Evolutionary conservation across 2,888 invertebrate species (phyloP).

Genomic region (Leptothorax acervorum): DNA sequence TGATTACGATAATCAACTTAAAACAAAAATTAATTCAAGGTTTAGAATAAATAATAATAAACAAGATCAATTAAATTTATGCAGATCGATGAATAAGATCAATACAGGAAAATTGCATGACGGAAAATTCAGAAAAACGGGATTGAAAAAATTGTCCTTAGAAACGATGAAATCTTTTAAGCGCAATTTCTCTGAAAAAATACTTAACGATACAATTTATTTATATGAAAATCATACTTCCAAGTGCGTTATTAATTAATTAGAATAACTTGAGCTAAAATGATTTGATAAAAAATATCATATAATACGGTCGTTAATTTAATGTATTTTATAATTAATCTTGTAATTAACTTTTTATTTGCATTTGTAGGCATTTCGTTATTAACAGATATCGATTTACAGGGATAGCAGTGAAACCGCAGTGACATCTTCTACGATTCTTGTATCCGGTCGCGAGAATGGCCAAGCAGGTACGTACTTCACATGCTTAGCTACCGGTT

Average conservation of each 20-base stretch:
- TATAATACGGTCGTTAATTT: background rate
- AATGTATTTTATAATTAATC: constrained; percentile 1
- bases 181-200: constrained; percentile 22
- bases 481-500: constrained; percentile 4
- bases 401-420: constrained; percentile 75
- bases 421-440: constrained; percentile 68
- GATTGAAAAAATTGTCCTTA: background rate
- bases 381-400: constrained; percentile 54
- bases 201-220: constrained; percentile 62
- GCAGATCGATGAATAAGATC: background rate
- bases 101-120: background rate
- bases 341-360: background rate
- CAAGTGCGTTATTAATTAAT: constrained; percentile 72
- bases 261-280: background rate
- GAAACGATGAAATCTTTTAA: background rate
- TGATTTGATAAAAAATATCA: background rate
- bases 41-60: constrained; percentile 6
- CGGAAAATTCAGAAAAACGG: background rate
- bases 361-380: background rate
- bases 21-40: background rate
- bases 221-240: constrained; percentile 69
- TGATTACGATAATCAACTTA: constrained; percentile 21
- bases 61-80: constrained; percentile 6
- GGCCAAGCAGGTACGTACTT: constrained; percentile 64
- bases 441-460: constrained; percentile 67